Percentiles rank a stretch among this genome's conserved stretches.
phyloP scores from a whole-genome alignment of 1,140 invertebrate genomes.

The Halesus radiatus region DNA sequence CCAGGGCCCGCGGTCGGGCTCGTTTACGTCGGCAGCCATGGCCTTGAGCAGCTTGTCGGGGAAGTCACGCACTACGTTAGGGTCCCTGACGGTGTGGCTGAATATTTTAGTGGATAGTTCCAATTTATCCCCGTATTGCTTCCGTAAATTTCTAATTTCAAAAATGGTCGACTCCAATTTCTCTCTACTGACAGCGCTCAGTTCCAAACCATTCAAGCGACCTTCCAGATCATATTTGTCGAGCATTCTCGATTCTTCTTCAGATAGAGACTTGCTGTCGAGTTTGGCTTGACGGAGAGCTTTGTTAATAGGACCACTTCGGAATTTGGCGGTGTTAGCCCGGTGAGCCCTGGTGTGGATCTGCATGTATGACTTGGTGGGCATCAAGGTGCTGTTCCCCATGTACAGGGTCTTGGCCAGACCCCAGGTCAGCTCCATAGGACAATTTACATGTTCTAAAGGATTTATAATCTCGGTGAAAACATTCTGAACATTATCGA shows the following conservation, averaged over 20 bases:
- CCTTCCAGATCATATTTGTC: slow-evolving; percentile 87
- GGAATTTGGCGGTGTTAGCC: slow-evolving; percentile 77
- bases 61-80: slow-evolving; percentile 78
- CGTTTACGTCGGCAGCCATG: slow-evolving; percentile 74
- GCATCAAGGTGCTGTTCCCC: slow-evolving; percentile 85
- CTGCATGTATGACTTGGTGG: slow-evolving; percentile 80
- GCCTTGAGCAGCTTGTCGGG: slow-evolving; percentile 78
- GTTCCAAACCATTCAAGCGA: slow-evolving; percentile 81
- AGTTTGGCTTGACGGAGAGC: slow-evolving; percentile 75
- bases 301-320: slow-evolving; percentile 77
- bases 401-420: slow-evolving; percentile 86
- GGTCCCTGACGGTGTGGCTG: slow-evolving; percentile 77
- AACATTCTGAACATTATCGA: slow-evolving; percentile 72
- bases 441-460: slow-evolving; percentile 79
- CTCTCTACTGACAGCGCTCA: slow-evolving; percentile 63
- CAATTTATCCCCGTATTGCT: slow-evolving; percentile 76
- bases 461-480: slow-evolving; percentile 84
- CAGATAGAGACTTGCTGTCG: slow-evolving; percentile 72
- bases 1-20: slow-evolving; percentile 83
- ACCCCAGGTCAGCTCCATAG: slow-evolving; percentile 88
- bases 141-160: slow-evolving; percentile 70
- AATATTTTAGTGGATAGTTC: slow-evolving; percentile 76
- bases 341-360: slow-evolving; percentile 81
- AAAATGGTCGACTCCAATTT: slow-evolving; percentile 67
- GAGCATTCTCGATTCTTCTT: slow-evolving; percentile 80